Evolutionary conservation across 2,113 vertebrate genomes (phyloP), one percentile per base, ranked within the genome.

Genomic region (Leucopternis melanops): DNA sequence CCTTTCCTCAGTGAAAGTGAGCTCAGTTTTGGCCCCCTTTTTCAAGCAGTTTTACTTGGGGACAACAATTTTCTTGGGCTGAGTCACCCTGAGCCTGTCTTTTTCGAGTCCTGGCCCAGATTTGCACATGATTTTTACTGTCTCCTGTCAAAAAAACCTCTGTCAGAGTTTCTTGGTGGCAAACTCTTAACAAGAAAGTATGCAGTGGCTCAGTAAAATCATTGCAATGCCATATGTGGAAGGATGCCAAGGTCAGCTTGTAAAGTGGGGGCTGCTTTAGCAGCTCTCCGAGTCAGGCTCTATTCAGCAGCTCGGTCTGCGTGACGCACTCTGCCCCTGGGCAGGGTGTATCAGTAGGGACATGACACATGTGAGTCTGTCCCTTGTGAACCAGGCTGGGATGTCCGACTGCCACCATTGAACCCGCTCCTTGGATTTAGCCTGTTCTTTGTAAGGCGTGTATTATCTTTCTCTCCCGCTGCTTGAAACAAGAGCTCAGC

Each of bases 281-380:
- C n/a, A 86, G n/a, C 36, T 67, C 49, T 34, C 32, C 2, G 6
- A 16, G 54, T 4, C 45, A 17, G 18, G 20, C 14, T 81, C 49
- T 7, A 44, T 13, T 61, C 59, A 65, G 81, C 70, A 86, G 75
- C 77, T 72, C 2, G 1, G 8, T 44, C 62, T 31, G 19, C 17
- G 20, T 0, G 1, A 72, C 6, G 38, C 5, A 1, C 47, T 25
- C 45, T 70, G 67, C 21, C 45, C 36, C 38, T 4, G 14, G 36
- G 49, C 58, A 34, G 45, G 31, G 36, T 6, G 13, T 22, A 17
- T 7, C 8, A 0, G 21, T 13, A 70, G 45, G 67, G 57, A 49
- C 21, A n/a, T 21, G 42, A 21, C 67, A 47, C 6, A 1, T 0
- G 0, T 26, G 29, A 70, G 20, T 10, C 40, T 8, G 15, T 57